A percentile compares a stretch with the other conserved stretches of the same genome.
These are phyloP conservation scores for Hystrix brachyura DNA, from an alignment of 2,113 vertebrate genomes.

Conservation along the genomic window DNA sequence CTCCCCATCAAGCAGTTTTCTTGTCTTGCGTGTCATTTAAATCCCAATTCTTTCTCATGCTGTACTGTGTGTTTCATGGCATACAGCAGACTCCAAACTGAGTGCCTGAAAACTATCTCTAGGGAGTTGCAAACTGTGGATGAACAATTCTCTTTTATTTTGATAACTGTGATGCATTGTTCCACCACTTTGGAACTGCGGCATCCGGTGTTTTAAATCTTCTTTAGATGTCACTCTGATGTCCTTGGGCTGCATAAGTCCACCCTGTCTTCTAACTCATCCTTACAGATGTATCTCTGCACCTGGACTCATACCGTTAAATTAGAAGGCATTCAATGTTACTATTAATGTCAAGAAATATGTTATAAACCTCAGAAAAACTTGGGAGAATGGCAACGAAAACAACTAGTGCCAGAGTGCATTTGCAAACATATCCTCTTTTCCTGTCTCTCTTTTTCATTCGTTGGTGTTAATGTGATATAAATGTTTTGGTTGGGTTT, in stretches of 20 bases:
- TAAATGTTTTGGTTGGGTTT: slow-evolving; percentile 65
- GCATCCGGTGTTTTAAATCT: slow-evolving; percentile 85
- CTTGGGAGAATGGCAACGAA: slow-evolving; percentile 66
- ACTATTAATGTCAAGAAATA: background rate
- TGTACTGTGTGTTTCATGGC: slow-evolving; percentile 81
- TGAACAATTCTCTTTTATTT: slow-evolving; percentile 84
- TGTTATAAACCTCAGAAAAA: slow-evolving; percentile 48
- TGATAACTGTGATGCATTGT: slow-evolving; percentile 85
- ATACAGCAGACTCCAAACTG: slow-evolving; percentile 86
- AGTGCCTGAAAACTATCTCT: slow-evolving; percentile 85
- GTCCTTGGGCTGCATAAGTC: slow-evolving; percentile 56
- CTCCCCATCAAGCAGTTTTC: slow-evolving; percentile 86
- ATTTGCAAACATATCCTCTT: slow-evolving; percentile 35
- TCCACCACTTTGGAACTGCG: slow-evolving; percentile 81
- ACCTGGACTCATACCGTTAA: slow-evolving; percentile 51
- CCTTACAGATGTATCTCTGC: slow-evolving; percentile 70
- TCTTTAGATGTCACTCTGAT: slow-evolving; percentile 82
- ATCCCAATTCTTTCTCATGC: slow-evolving; percentile 84
- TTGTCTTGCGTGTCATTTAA: slow-evolving; percentile 85
- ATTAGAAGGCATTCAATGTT: slow-evolving; percentile 14
- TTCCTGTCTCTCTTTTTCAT: slow-evolving; percentile 22
- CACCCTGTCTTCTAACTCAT: slow-evolving; percentile 75
- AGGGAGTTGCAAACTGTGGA: slow-evolving; percentile 85
- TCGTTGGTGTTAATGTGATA: slow-evolving; percentile 69
- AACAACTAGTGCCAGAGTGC: slow-evolving; percentile 36